Conservation (phyloP, 2,797 vertebrate species). For the Caiman crocodilus region DNA sequence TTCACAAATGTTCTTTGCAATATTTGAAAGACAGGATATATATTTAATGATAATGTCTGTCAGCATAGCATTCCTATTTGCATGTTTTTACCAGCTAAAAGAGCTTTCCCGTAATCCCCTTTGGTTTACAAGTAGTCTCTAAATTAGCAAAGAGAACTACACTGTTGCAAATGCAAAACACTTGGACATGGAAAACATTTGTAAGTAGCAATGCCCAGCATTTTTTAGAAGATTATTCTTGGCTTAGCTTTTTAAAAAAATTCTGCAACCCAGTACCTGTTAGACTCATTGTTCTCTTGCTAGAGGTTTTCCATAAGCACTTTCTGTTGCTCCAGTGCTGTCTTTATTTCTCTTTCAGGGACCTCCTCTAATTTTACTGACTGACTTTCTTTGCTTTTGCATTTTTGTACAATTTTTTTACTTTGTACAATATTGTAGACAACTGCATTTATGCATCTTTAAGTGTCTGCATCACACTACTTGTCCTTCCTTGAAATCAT, state of each 20-base stretch:
- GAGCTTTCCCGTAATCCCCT: constrained; percentile 29
- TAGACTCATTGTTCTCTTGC: constrained; percentile 39
- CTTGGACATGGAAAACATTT: constrained; percentile 36
- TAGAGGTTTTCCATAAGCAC: not conserved
- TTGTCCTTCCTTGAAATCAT: not conserved
- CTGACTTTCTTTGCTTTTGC: constrained; percentile 6
- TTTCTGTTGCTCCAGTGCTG: constrained; percentile 1
- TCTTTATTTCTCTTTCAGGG: not conserved
- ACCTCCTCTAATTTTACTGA: not conserved
- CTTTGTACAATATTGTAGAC: not conserved
- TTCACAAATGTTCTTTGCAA: constrained; percentile 23
- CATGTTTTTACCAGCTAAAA: constrained; percentile 47
- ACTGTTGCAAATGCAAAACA: constrained; percentile 45
- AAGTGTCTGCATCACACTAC: not conserved
- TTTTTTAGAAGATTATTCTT: constrained; percentile 55
- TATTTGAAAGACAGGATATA: not conserved
- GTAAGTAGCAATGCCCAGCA: constrained; percentile 38
- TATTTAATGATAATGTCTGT: constrained; percentile 40
- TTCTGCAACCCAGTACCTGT: constrained; percentile 61
- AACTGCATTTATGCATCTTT: accelerated
- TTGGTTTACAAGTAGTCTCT: constrained; percentile 50
- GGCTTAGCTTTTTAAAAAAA: constrained; percentile 19
- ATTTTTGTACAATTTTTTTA: not conserved
- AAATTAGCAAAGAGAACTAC: constrained; percentile 26
- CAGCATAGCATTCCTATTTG: constrained; percentile 37